phyloP scores from a whole-genome alignment of 2,797 vertebrate genomes.

The Ispidina lecontei region DNA sequence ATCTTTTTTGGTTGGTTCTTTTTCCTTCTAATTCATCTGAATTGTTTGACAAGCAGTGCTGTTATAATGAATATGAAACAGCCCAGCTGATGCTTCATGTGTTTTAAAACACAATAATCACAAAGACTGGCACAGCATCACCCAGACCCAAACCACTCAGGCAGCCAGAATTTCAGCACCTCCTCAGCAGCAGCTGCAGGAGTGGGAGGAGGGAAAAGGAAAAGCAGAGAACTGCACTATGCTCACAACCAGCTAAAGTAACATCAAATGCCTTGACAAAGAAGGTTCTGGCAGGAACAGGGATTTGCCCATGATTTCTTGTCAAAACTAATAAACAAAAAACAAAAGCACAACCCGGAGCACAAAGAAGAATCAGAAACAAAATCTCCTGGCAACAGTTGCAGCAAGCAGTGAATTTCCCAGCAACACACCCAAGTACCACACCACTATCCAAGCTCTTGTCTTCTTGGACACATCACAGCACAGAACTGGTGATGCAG shows the following conservation, averaged over 20 bases:
- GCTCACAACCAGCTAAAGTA: not conserved
- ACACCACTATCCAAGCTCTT: not conserved
- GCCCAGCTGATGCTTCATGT: not conserved
- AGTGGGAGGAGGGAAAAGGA: not conserved
- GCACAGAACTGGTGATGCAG: not conserved
- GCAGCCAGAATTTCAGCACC: not conserved
- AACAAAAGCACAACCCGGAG: not conserved
- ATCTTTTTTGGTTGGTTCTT: too few species aligned
- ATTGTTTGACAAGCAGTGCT: constrained; percentile 1
- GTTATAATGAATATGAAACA: not conserved
- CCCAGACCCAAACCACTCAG: not conserved
- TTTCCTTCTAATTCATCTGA: not conserved
- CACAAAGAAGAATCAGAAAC: not conserved
- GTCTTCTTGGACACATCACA: not conserved
- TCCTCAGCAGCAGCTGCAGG: not conserved
- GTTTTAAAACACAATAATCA: not conserved
- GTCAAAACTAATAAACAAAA: not conserved
- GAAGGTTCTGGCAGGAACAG: not conserved
- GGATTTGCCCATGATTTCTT: not conserved
- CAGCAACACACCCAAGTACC: not conserved
- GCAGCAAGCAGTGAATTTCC: not conserved
- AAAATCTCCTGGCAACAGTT: not conserved
- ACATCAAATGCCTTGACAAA: not conserved
- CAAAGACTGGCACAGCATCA: not conserved
- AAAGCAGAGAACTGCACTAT: fast-evolving